phyloP scores from a whole-genome alignment of 2,113 vertebrate genomes.

The Daphoenositta chrysoptera region DNA sequence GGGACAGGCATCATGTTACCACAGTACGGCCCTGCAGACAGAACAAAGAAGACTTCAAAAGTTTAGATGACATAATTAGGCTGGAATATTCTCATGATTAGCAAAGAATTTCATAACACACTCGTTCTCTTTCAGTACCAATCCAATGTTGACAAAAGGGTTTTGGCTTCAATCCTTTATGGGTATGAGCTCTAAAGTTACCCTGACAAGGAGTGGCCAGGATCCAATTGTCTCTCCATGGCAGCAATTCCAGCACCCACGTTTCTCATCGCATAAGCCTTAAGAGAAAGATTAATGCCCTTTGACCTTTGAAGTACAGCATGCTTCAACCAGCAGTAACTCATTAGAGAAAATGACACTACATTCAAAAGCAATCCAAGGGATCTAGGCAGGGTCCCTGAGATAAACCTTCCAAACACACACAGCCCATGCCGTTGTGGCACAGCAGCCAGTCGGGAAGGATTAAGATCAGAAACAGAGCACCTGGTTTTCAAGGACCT shows the following conservation, averaged over 20 bases:
- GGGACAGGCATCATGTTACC: constrained; percentile 64
- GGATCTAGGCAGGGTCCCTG: neutral
- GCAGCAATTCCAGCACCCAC: neutral
- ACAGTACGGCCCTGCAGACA: constrained; percentile 75
- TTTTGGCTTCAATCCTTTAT: neutral
- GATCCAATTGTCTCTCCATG: neutral
- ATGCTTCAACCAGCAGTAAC: constrained; percentile 13
- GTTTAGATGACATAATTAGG: neutral
- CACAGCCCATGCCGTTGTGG: neutral
- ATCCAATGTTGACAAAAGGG: constrained; percentile 27
- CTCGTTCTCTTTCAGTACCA: neutral
- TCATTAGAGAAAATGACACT: neutral
- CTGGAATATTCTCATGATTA: neutral
- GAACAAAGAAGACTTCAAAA: constrained; percentile 50
- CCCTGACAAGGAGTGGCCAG: neutral
- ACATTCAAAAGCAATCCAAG: constrained; percentile 7
- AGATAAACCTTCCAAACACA: neutral
- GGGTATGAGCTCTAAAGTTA: neutral
- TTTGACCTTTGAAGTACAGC: neutral
- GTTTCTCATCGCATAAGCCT: neutral
- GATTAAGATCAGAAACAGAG: neutral
- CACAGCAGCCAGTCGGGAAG: neutral
- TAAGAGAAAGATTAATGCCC: constrained; percentile 6
- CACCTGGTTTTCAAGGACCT: neutral
- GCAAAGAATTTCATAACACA: neutral